A percentile compares a stretch with the other conserved stretches of the same genome.
phyloP scores from a whole-genome alignment of 2,113 vertebrate genomes.

The Donacobius atricapilla region DNA sequence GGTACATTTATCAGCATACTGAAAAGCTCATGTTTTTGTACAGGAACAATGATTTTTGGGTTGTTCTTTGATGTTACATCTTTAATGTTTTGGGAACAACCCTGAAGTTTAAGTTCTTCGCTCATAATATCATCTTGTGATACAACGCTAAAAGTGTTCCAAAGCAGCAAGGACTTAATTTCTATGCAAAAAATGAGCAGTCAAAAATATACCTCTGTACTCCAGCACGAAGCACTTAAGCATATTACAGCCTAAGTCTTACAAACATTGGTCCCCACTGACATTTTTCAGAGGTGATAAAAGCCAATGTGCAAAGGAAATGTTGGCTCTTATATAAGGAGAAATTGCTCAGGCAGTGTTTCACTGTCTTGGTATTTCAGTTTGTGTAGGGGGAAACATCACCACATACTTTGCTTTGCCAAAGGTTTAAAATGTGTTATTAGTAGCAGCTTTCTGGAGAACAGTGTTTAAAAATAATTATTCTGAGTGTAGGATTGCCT shows the following conservation, averaged over 20 bases:
- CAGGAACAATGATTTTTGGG: background rate
- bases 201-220: background rate
- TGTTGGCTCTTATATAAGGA: background rate
- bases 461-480: conserved; percentile 11
- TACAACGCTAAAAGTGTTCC: background rate
- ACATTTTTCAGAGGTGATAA: background rate
- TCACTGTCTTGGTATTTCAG: background rate
- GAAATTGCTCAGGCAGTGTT: background rate
- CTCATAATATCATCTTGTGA: background rate
- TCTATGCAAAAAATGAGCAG: background rate
- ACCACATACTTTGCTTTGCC: background rate
- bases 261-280: background rate
- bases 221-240: background rate
- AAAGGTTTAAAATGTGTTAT: background rate
- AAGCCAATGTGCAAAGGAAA: background rate
- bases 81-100: background rate
- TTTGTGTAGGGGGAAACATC: background rate
- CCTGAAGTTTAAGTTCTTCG: background rate
- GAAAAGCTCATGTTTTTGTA: background rate
- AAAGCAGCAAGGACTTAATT: background rate
- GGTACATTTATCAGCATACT: background rate
- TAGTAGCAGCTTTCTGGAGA: conserved; percentile 3
- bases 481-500: background rate
- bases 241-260: background rate
- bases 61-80: background rate